Evolutionary conservation across 2,113 vertebrate species (phyloP), one percentile per base, ranked within the genome.

Genomic region (Colaptes auratus): DNA sequence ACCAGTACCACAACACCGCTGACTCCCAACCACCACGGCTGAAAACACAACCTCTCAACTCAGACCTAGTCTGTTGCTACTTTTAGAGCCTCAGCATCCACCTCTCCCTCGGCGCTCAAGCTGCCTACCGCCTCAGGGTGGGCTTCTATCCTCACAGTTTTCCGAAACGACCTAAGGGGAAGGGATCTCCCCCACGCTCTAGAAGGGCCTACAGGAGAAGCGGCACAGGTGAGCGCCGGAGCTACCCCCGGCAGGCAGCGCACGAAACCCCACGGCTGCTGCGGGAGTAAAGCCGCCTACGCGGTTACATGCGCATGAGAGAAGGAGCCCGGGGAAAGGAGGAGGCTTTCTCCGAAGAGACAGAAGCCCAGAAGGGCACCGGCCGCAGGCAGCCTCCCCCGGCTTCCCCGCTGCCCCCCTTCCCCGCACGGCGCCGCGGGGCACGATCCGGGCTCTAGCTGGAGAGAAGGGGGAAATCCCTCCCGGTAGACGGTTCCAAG

Each of bases 281-380:
- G 59, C 18, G 31, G 30, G 4, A 56, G 39, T 0, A 11, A n/a
- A 27, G 4, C 20, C 7, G 35, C 69, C 83, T 9, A 14, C 56
- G 5, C 15, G 6, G 6, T 3, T 8, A 9, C 3, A 9, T 2
- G 61, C 1, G 44, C 3, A 0, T 1, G 60, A 12, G 31, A n/a
- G 33, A 16, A 8, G 39, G 1, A 25, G 60, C 59, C 33, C 25
- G 8, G 18, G 35, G 5, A 27, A 53, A 10, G 23, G 1, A 25
- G 35, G 6, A 2, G 27, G 1, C 3, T 5, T 11, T 6, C 70
- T 12, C 35, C 3, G 19, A 14, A 30, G n/a, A 19, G 4, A n/a
- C 66, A 24, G 4, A 20, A 65, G 72, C 77, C 27, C 21, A 5
- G 15, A 23, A 17, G 8, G 61, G 35, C 44, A 59, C 59, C 27